Evolutionary conservation across 2,888 invertebrate species (phyloP), one percentile per base, ranked within the genome.

Genomic region (Phrixothrix hirtus): DNA sequence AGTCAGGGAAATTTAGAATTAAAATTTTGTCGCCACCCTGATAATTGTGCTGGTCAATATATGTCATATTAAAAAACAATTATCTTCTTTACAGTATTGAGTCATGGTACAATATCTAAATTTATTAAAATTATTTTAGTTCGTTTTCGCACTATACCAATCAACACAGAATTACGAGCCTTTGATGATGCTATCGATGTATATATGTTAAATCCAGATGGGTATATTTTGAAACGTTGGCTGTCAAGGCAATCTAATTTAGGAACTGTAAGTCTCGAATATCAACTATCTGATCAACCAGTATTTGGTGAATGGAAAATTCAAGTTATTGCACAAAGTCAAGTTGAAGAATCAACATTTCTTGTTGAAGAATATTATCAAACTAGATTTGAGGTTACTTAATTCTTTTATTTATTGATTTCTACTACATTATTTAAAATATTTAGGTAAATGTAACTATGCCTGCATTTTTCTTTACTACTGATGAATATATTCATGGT

Each of bases 361-460:
- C 75, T 86, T 4, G 95, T 97, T 0, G 94, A 95, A 72, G 95
- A 96, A 78, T 96, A 95, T 77, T 95, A 95, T 75, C 94, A 94
- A 75, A 94, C 95, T 0, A 81, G 95, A 63, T 95, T 92, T 72
- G 95, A 96, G 80, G 87, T 87, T 30, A 60, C 70, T 47, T 16
- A 44, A 25, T 46, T 35, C 43, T 25, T 29, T 15, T 26, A 2
- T 12, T 17, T 15, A n/a, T 14, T n/a, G n/a, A n/a, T 7, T 14
- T 10, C 21, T 12, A 17, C 10, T 44, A 12, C 60, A 35, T 35
- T 10, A 13, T 36, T 13, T 41, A 17, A 11, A 31, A 13, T 25
- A 16, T 68, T 39, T 68, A 85, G 83, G 92, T 95, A 1, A 96
- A 96, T 75, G 94, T 97, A 0, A 95, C 94, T 0, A 94, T 95